phyloP scores from a whole-genome alignment of 2,797 vertebrate species.

The Delichon dasypus region DNA sequence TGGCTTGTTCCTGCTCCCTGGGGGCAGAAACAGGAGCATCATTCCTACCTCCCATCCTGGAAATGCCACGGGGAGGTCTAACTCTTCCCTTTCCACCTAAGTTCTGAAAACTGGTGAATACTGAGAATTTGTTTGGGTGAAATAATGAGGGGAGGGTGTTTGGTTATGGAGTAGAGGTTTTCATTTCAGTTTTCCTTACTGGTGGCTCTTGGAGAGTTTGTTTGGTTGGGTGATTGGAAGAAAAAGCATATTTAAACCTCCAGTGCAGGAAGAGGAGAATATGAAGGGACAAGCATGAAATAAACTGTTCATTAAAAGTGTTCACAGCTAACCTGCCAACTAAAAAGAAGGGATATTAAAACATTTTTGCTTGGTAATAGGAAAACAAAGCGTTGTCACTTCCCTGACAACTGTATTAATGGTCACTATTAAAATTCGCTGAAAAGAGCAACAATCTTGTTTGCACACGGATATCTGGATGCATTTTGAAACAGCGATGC shows the following conservation, averaged over 20 bases:
- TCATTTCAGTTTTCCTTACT: not conserved
- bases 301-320: not conserved
- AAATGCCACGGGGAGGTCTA: not conserved
- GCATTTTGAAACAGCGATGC: not conserved
- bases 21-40: not conserved
- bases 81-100: not conserved
- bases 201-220: not conserved
- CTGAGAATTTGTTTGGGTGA: not conserved
- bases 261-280: not conserved
- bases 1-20: not conserved
- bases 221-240: not conserved
- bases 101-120: not conserved
- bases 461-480: not conserved
- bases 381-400: not conserved
- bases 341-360: not conserved
- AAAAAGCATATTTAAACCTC: not conserved
- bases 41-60: not conserved
- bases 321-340: not conserved
- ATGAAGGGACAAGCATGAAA: not conserved
- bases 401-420: not conserved
- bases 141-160: rapidly evolving
- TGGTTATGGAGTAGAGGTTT: not conserved
- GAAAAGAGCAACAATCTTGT: not conserved
- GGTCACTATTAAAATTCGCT: not conserved
- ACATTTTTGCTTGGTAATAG: not conserved